Evolutionary conservation across 2,888 invertebrate genomes (phyloP), one percentile per base, ranked within the genome.

Genomic region (Erebia aethiops): DNA sequence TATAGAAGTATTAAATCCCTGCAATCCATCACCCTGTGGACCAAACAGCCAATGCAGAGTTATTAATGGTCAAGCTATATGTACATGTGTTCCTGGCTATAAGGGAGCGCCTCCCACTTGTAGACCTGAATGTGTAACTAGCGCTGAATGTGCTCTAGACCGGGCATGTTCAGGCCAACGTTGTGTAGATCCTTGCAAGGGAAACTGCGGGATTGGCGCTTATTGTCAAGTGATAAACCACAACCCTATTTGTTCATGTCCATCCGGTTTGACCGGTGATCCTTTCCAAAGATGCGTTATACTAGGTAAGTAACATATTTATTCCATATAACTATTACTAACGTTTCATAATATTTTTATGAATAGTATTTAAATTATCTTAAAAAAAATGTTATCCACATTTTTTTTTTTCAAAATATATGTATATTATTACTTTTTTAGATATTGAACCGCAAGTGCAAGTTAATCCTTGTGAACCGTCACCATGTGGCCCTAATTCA

Each of bases 401-500:
- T 57, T 68, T 43, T 18, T 16, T 1, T 57, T 68, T 43, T 18
- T 16, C 7, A 54, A 16, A n/a, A 51, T n/a, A 10, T 3, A 54
- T 54, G 8, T 8, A 10, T 56, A 70, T 67, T 16, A 21, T 70
- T 57, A 56, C 76, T 76, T 49, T 87, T 89, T 73, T 82, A 92
- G 92, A 87, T 78, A 63, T 77, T 14, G 80, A 82, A 75, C 81
- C 83, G 68, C 82, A 85, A 71, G 76, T 78, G 54, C 92, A 87
- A 71, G 81, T 89, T 5, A 91, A 92, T 76, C 96, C 95, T 9
- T 97, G 97, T 81, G 92, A 94, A 78, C 96, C 96, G 35, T 96
- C 96, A 11, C 97, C 97, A 1, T 97, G 97, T 83, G 97, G 97
- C 21, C 94, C 96, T 8, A 95, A 96, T 80, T 94, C 96, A 3